Evolutionary conservation across 2,113 vertebrate species (phyloP).

Genomic region (Cavia aperea): DNA sequence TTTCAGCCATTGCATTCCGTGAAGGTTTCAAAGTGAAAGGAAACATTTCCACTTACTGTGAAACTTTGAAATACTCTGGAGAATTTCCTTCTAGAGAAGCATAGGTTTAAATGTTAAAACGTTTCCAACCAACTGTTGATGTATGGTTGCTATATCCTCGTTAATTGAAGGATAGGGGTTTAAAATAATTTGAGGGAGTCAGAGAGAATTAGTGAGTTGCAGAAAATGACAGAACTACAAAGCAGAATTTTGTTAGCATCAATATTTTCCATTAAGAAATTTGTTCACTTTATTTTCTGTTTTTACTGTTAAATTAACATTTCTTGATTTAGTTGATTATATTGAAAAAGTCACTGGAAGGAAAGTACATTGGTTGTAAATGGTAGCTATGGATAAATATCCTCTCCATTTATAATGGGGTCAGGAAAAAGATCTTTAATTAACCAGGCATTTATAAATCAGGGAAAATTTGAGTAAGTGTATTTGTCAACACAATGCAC

Average conservation of each 20-base stretch:
- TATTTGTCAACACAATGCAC: background rate
- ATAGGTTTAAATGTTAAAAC: background rate
- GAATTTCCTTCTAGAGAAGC: conserved; percentile 26
- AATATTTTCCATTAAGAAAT: background rate
- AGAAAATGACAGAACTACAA: background rate
- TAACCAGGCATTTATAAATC: background rate
- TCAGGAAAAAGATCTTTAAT: background rate
- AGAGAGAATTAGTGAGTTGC: background rate
- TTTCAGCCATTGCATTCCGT: background rate
- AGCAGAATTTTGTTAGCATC: background rate
- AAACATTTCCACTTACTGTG: conserved; percentile 13
- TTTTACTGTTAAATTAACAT: background rate
- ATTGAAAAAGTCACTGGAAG: background rate
- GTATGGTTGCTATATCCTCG: background rate
- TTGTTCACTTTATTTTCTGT: background rate
- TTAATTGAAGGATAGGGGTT: conserved; percentile 2
- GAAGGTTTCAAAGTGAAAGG: background rate
- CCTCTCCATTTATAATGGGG: background rate
- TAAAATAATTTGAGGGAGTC: background rate
- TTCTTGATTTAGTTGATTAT: background rate
- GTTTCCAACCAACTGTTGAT: background rate
- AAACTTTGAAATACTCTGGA: conserved; percentile 10
- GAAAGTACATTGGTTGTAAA: background rate
- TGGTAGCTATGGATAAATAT: background rate
- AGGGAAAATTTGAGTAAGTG: background rate